These are phyloP conservation scores for Ichneumon xanthorius DNA, from an alignment of 2,888 invertebrate genomes.

Conservation along the genomic window DNA sequence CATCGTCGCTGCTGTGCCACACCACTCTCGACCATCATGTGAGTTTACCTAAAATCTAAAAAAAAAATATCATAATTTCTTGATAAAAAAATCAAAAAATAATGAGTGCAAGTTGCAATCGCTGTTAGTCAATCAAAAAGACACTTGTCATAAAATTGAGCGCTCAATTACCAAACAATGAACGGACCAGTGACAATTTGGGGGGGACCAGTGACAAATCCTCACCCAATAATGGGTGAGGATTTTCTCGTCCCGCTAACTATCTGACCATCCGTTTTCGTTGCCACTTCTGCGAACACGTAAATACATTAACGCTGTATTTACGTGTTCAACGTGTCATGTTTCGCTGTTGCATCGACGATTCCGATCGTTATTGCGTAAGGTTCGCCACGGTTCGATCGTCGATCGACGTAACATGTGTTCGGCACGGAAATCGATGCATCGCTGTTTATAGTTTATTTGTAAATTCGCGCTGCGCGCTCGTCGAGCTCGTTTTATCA, in stretches of 20 bases:
- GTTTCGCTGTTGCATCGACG: slow-evolving; percentile 32
- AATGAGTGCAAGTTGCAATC: not conserved
- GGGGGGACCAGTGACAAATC: too few relatives aligned
- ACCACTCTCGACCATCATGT: slow-evolving; percentile 82
- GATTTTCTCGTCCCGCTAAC: slow-evolving; percentile 23
- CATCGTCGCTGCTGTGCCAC: slow-evolving; percentile 78
- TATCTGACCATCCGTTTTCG: slow-evolving; percentile 33
- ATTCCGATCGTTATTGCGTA: slow-evolving; percentile 28
- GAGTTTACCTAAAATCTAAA: slow-evolving; percentile 71
- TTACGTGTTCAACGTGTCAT: slow-evolving; percentile 42
- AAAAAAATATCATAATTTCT: slow-evolving; percentile 8
- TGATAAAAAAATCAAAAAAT: not conserved
- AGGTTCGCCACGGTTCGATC: slow-evolving; percentile 3
- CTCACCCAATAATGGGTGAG: not conserved
- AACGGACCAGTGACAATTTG: slow-evolving; percentile 11
- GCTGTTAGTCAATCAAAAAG: not conserved
- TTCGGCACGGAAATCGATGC: not conserved
- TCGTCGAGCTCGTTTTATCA: not conserved
- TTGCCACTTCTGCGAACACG: slow-evolving; percentile 48
- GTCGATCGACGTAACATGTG: not conserved
- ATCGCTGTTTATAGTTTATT: not conserved
- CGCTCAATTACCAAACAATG: not conserved
- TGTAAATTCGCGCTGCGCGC: not conserved
- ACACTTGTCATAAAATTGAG: not conserved
- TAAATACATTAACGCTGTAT: slow-evolving; percentile 49